phyloP scores from a whole-genome alignment of 2,888 invertebrate species.

The Ichneumon xanthorius region DNA sequence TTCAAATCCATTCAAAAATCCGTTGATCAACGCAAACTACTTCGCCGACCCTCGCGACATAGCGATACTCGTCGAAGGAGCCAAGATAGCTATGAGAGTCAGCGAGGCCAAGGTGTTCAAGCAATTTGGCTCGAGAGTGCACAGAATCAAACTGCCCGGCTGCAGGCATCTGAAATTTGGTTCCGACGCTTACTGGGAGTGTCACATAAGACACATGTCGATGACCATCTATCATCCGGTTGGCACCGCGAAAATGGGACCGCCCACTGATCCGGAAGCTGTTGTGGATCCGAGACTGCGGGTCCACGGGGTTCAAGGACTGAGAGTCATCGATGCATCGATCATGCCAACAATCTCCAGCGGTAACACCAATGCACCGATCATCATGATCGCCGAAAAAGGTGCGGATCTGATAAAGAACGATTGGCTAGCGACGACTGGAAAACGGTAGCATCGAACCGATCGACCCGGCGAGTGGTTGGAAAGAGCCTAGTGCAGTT shows the following conservation, averaged over 20 bases:
- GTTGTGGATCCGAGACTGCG: constrained; percentile 93
- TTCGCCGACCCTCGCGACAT: constrained; percentile 93
- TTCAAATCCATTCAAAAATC: constrained; percentile 94
- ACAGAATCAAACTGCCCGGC: constrained; percentile 91
- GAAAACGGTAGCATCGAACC: constrained; percentile 15
- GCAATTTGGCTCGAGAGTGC: constrained; percentile 92
- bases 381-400: constrained; percentile 97
- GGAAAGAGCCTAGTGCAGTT: not conserved
- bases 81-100: constrained; percentile 90
- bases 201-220: constrained; percentile 93
- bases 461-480: not conserved
- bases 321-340: constrained; percentile 94
- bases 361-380: constrained; percentile 96
- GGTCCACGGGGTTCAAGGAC: constrained; percentile 91
- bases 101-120: constrained; percentile 92
- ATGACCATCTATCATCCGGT: constrained; percentile 97
- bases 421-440: constrained; percentile 88
- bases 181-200: constrained; percentile 94
- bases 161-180: constrained; percentile 91
- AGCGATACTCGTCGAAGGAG: constrained; percentile 93
- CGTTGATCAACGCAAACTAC: constrained; percentile 96
- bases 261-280: constrained; percentile 90
- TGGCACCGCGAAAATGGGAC: constrained; percentile 96
- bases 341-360: constrained; percentile 96
- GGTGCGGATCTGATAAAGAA: constrained; percentile 94